Conservation (phyloP, 2,888 invertebrate species). For the Pseudococcus viburni region DNA sequence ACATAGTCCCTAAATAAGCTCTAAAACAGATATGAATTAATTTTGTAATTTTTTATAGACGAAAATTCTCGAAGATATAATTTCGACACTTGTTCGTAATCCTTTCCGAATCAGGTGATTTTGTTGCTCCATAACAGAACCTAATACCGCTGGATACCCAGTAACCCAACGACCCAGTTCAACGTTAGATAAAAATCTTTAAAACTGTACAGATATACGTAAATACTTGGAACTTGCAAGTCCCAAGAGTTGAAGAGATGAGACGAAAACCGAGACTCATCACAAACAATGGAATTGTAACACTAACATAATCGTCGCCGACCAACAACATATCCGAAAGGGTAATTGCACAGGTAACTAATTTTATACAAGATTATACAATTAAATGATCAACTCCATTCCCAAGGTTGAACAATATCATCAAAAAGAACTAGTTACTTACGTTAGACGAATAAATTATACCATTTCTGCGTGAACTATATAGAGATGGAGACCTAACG, state of each 20-base stretch:
- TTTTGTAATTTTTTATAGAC: too few species aligned
- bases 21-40: too few species aligned
- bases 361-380: slow-evolving; percentile 34
- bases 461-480: background rate
- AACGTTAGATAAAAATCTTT: slow-evolving; percentile 22
- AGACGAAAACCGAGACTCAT: background rate
- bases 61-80: too few species aligned
- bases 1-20: too few species aligned
- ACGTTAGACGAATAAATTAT: slow-evolving; percentile 3
- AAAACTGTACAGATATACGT: background rate
- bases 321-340: slow-evolving; percentile 14
- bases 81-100: background rate
- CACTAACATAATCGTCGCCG: slow-evolving; percentile 26
- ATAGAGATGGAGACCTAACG: background rate
- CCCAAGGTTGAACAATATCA: slow-evolving; percentile 50
- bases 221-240: background rate
- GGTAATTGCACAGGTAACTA: slow-evolving; percentile 22
- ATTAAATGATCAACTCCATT: slow-evolving; percentile 52
- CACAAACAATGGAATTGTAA: slow-evolving; percentile 46
- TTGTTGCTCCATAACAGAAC: background rate
- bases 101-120: background rate
- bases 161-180: slow-evolving; percentile 37
- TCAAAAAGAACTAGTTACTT: slow-evolving; percentile 29
- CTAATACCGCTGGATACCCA: background rate
- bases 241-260: background rate